Evolutionary conservation across 2,113 vertebrate species (phyloP).

Genomic region (Stigmatopora nigra): DNA sequence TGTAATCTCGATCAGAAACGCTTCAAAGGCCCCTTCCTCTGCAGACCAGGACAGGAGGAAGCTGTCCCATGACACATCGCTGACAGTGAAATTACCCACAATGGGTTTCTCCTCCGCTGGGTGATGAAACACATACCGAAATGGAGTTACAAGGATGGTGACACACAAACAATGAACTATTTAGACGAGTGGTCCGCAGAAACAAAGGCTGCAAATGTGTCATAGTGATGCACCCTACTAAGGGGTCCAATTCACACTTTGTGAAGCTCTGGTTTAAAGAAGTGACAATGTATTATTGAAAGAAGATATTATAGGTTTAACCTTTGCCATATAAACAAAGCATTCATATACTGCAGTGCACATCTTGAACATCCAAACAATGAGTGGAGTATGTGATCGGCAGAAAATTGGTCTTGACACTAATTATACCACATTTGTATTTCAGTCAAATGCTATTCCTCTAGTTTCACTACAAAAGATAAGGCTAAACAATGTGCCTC

Average conservation of each 20-base stretch:
- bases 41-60: slow-evolving; percentile 86
- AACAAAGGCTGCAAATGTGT: too few relatives aligned
- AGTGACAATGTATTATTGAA: neutral
- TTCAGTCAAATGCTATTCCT: slow-evolving; percentile 25
- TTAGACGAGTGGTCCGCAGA: neutral
- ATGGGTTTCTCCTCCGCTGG: slow-evolving; percentile 79
- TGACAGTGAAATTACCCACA: slow-evolving; percentile 73
- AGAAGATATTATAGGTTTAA: slow-evolving; percentile 8
- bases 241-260: neutral
- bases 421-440: slow-evolving; percentile 23
- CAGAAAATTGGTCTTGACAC: slow-evolving; percentile 3
- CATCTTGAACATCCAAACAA: slow-evolving; percentile 11
- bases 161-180: slow-evolving; percentile 16
- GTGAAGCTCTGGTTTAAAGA: slow-evolving; percentile 2
- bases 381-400: neutral
- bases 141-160: slow-evolving; percentile 33
- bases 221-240: neutral
- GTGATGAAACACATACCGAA: slow-evolving; percentile 67
- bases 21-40: slow-evolving; percentile 71
- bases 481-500: slow-evolving; percentile 32
- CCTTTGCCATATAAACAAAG: slow-evolving; percentile 11
- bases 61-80: slow-evolving; percentile 80
- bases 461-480: slow-evolving; percentile 52
- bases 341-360: slow-evolving; percentile 8
- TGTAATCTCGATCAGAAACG: slow-evolving; percentile 82